phyloP scores from a whole-genome alignment of 2,797 vertebrate genomes.

The Rhynchonycteris naso region DNA sequence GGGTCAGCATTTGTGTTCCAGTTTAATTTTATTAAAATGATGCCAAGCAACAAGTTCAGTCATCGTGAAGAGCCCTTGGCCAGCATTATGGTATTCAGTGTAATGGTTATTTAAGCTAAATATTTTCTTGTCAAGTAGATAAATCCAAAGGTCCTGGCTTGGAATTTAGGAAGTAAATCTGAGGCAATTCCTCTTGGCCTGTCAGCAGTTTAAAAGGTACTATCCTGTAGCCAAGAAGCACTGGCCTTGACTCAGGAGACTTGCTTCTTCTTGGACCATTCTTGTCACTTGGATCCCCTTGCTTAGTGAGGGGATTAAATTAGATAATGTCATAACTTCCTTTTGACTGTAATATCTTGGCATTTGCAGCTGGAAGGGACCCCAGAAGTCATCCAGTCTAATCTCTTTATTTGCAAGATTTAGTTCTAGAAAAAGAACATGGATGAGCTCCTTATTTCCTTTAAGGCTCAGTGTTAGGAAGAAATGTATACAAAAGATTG shows the following conservation, averaged over 20 bases:
- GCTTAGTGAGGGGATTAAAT: not conserved
- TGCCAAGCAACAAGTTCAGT: not conserved
- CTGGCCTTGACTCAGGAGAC: not conserved
- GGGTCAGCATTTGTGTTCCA: not conserved
- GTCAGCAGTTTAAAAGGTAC: not conserved
- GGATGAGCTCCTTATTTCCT: not conserved
- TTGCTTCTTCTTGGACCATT: not conserved
- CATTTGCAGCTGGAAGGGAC: not conserved
- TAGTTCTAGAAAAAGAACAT: not conserved
- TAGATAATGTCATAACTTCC: not conserved
- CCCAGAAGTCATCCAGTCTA: not conserved
- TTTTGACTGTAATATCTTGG: not conserved
- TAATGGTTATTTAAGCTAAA: not conserved
- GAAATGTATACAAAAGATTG: not conserved
- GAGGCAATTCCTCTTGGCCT: not conserved
- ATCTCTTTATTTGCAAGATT: slow-evolving; percentile 36
- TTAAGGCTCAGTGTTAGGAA: not conserved
- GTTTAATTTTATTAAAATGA: slow-evolving; percentile 9
- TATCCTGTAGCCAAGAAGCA: not conserved
- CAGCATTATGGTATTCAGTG: not conserved
- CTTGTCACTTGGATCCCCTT: not conserved
- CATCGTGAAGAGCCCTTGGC: not conserved
- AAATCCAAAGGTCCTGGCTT: not conserved
- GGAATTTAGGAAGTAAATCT: not conserved
- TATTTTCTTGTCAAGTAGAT: not conserved